A percentile compares a stretch with the other conserved stretches of the same genome.
Conservation (phyloP, 2,113 vertebrate genomes). For the Mus pahari region DNA sequence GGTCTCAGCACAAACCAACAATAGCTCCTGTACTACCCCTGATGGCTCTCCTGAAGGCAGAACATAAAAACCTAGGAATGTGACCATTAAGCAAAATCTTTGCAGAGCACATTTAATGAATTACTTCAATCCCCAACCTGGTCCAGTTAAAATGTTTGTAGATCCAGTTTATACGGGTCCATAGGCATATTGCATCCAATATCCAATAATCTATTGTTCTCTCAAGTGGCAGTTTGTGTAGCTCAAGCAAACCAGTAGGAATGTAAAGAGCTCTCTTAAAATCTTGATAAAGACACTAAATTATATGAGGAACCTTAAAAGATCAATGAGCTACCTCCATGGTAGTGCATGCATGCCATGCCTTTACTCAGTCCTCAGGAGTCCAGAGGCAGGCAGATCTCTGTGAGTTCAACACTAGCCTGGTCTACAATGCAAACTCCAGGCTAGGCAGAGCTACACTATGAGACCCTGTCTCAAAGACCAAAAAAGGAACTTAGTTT, state of each 20-base stretch:
- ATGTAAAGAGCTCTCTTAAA: constrained; percentile 5
- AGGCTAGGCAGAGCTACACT: neutral
- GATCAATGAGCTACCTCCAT: neutral
- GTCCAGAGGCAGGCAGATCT: neutral
- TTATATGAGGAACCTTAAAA: constrained; percentile 55
- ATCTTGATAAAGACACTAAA: constrained; percentile 13
- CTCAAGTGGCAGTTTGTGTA: constrained; percentile 60
- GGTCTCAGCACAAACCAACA: constrained; percentile 14
- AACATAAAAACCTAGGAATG: neutral
- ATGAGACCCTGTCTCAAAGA: neutral
- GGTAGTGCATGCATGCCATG: neutral
- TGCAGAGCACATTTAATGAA: constrained; percentile 40
- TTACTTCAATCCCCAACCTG: constrained; percentile 46
- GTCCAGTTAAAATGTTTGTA: constrained; percentile 71
- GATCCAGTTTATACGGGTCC: constrained; percentile 67
- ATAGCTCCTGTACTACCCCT: neutral
- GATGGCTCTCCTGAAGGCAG: neutral
- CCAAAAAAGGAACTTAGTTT: neutral
- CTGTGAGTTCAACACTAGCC: neutral
- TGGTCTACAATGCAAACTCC: neutral
- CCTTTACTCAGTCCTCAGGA: neutral
- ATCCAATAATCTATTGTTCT: neutral
- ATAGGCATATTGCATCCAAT: constrained; percentile 13
- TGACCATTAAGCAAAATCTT: constrained; percentile 47
- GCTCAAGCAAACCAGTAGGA: constrained; percentile 52